Percentiles rank a stretch among this genome's conserved stretches.
Conservation (phyloP, 2,888 invertebrate genomes). For the Chrysolina oricalcia region DNA sequence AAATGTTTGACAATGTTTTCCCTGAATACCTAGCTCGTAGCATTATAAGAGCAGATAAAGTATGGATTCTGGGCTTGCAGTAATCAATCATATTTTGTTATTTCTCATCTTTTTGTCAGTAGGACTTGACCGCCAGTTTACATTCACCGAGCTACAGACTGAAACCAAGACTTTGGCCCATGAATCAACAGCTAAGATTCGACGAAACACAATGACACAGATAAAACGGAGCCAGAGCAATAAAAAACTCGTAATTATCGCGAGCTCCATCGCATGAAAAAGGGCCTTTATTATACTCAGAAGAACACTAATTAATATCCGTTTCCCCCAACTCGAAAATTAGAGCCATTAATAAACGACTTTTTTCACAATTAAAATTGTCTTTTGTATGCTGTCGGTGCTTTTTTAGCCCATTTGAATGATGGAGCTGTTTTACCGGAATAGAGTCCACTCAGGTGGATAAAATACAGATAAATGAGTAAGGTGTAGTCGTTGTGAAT, state of each 20-base stretch:
- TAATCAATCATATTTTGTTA: too few relatives aligned
- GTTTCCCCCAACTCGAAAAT: constrained; percentile 39
- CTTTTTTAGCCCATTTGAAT: constrained; percentile 19
- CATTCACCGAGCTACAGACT: too few relatives aligned
- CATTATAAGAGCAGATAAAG: too few relatives aligned
- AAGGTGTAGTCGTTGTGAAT: neutral
- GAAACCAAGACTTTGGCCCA: too few relatives aligned
- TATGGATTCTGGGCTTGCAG: too few relatives aligned
- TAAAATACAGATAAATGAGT: neutral
- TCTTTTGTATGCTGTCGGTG: constrained; percentile 36
- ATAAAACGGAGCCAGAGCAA: neutral
- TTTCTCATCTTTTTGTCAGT: too few relatives aligned
- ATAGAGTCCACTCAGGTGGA: neutral
- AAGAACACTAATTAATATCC: constrained; percentile 47
- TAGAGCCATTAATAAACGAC: constrained; percentile 47
- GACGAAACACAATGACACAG: neutral
- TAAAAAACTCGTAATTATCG: constrained; percentile 34
- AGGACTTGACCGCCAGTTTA: too few relatives aligned
- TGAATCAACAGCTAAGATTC: neutral
- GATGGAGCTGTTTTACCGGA: neutral
- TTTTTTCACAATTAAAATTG: constrained; percentile 46
- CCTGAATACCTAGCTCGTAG: too few relatives aligned
- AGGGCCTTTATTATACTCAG: constrained; percentile 43
- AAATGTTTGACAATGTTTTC: too few relatives aligned
- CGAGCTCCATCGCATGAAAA: constrained; percentile 43